These are phyloP conservation scores for Lysiphlebus fabarum DNA, from an alignment of 1,140 invertebrate genomes.

Conservation along the genomic window DNA sequence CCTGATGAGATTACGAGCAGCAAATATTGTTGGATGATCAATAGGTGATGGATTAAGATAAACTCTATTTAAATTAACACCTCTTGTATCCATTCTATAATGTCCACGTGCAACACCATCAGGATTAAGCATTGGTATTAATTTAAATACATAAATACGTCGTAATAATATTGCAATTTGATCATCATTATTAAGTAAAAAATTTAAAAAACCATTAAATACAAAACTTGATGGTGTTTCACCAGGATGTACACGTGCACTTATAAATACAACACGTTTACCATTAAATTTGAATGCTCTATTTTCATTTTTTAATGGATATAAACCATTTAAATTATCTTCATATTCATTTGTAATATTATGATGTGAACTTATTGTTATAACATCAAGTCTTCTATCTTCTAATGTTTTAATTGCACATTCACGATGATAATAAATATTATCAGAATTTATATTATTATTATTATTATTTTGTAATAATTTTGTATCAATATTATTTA, in stretches of 20 bases:
- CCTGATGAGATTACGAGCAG: conserved; percentile 73
- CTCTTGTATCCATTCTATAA: conserved; percentile 84
- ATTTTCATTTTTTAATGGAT: conserved; percentile 65
- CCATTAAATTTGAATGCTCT: conserved; percentile 71
- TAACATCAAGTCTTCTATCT: conserved; percentile 76
- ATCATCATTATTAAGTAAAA: conserved; percentile 71
- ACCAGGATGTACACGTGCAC: conserved; percentile 87
- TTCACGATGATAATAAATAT: conserved; percentile 85
- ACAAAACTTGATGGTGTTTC: conserved; percentile 94
- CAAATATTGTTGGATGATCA: conserved; percentile 80
- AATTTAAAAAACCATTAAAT: conserved; percentile 85
- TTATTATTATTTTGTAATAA: conserved; percentile 39
- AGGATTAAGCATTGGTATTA: conserved; percentile 90
- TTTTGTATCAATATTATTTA: conserved; percentile 44
- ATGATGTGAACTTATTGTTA: conserved; percentile 84
- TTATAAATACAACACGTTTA: conserved; percentile 83
- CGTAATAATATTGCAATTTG: conserved; percentile 70
- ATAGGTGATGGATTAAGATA: conserved; percentile 73
- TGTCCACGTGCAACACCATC: conserved; percentile 88
- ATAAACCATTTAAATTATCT: conserved; percentile 70
- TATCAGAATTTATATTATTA: conserved; percentile 52
- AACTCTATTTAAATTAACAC: conserved; percentile 80
- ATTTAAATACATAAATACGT: conserved; percentile 83
- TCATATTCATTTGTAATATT: conserved; percentile 72
- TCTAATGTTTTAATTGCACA: conserved; percentile 79